Base-by-base conservation (phyloP, 1,140 invertebrate species). In the Drepana arcuata region DNA sequence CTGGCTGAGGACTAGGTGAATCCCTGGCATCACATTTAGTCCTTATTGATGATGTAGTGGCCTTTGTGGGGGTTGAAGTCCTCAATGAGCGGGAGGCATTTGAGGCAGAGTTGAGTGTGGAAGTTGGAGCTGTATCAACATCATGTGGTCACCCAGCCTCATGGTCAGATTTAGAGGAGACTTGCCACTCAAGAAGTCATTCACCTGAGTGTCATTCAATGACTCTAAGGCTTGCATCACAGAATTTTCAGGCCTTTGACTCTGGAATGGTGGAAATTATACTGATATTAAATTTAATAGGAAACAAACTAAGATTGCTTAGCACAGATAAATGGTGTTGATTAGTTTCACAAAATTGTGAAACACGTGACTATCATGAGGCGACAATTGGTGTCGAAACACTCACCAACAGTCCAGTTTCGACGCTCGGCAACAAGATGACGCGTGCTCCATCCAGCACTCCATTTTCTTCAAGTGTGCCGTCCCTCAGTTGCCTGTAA, bases 191-290 rank as follows among this genome's bases (percentile, higher is more conserved):
- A 98, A 85, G 71, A 98, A 97, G 78, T 97, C 95, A 84, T 95
- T 96, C 39, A 98, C 95, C 87, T 95, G 93, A 36, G 92, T 92
- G 69, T 97, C 95, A 81, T 95, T 96, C 13, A 97, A 85, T 60
- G 93, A 95, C 86, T 97, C 94, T 66, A 97, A 85, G 15, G 95
- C 95, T 84, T 97, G 95, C 91, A 97, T 95, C 34, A 97, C 95
- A 53, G 93, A 94, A 65, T 95, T 94, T 80, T 97, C 95, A 16
- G 94, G 92, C 70, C 92, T 88, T 75, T 95, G 94, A 43, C 92
- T 91, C 94, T 96, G 86, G 15, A 90, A 91, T 75, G 9, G 9
- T 5, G 18, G 18, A 21, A 21, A 21, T 4, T n/a, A n/a, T n/a
- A n/a, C n/a, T n/a, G n/a, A n/a, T n/a, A n/a, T n/a, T n/a, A n/a